phyloP scores from a whole-genome alignment of 2,888 invertebrate species.

The Ernsta delagoae region DNA sequence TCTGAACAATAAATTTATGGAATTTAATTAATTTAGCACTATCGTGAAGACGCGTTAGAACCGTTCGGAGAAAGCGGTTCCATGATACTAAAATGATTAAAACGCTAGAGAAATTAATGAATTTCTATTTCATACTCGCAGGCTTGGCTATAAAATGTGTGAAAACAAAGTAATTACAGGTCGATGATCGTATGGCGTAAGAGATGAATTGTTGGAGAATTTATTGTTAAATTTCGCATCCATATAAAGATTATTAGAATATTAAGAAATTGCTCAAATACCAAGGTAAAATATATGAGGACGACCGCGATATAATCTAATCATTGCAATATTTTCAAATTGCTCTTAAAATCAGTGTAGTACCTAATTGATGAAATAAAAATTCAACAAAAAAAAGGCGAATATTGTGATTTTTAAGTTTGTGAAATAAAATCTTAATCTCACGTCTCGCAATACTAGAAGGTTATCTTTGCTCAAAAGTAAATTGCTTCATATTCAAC shows the following conservation, averaged over 20 bases:
- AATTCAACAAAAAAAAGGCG: too few species aligned
- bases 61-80: slow-evolving; percentile 23
- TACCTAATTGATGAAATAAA: too few species aligned
- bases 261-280: too few species aligned
- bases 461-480: neutral
- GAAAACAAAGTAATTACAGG: slow-evolving; percentile 22
- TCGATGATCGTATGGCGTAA: slow-evolving; percentile 5
- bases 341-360: too few species aligned
- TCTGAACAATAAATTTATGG: slow-evolving; percentile 27
- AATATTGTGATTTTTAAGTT: too few species aligned
- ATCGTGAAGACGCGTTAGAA: slow-evolving; percentile 30
- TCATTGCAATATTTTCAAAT: too few species aligned
- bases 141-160: slow-evolving; percentile 21
- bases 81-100: slow-evolving; percentile 34
- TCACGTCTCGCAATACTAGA: neutral
- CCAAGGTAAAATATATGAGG: too few species aligned
- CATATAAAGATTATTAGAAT: neutral
- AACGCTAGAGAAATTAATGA: slow-evolving; percentile 33
- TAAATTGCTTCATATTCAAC: slow-evolving; percentile 8
- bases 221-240: neutral
- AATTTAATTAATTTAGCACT: slow-evolving; percentile 35
- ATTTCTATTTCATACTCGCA: slow-evolving; percentile 27
- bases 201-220: slow-evolving; percentile 2
- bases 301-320: too few species aligned
- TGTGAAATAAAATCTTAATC: too few species aligned